phyloP scores from a whole-genome alignment of 1,140 invertebrate species.

The Epicauta chinensis region DNA sequence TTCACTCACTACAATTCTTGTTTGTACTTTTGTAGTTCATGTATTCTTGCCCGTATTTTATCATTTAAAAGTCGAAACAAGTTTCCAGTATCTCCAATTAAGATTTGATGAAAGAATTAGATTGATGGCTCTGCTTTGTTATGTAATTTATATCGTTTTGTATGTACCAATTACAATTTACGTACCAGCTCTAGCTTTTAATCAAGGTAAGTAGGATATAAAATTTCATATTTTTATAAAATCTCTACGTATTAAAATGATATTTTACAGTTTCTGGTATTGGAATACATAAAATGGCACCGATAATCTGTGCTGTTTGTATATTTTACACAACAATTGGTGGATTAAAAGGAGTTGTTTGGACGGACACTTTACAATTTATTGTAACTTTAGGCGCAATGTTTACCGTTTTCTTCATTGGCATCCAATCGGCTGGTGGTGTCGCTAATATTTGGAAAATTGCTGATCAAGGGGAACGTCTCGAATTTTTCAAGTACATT shows the following conservation, averaged over 20 bases:
- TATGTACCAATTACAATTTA: conserved; percentile 58
- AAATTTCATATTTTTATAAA: conserved; percentile 17
- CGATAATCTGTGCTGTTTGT: conserved; percentile 64
- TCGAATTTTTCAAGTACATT: conserved; percentile 15
- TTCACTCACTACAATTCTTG: conserved; percentile 53
- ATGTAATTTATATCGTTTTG: conserved; percentile 53
- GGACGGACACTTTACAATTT: conserved; percentile 63
- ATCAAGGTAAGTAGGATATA: conserved; percentile 44
- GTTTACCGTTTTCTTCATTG: conserved; percentile 55
- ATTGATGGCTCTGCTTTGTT: conserved; percentile 57
- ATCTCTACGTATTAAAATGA: not conserved
- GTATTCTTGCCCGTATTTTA: conserved; percentile 61
- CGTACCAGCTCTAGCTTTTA: conserved; percentile 56
- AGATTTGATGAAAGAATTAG: conserved; percentile 43
- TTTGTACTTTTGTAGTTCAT: conserved; percentile 52
- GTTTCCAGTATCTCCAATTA: conserved; percentile 57
- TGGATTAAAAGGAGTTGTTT: conserved; percentile 67
- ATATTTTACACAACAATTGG: conserved; percentile 74
- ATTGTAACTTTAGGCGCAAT: conserved; percentile 46
- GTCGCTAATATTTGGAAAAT: conserved; percentile 46
- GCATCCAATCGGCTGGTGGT: conserved; percentile 58
- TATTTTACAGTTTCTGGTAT: conserved; percentile 61
- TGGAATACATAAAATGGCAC: conserved; percentile 55
- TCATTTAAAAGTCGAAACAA: conserved; percentile 62
- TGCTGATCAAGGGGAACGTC: conserved; percentile 45